Evolutionary conservation across 1,140 invertebrate species (phyloP).

Genomic region (Oryzaephilus surinamensis): DNA sequence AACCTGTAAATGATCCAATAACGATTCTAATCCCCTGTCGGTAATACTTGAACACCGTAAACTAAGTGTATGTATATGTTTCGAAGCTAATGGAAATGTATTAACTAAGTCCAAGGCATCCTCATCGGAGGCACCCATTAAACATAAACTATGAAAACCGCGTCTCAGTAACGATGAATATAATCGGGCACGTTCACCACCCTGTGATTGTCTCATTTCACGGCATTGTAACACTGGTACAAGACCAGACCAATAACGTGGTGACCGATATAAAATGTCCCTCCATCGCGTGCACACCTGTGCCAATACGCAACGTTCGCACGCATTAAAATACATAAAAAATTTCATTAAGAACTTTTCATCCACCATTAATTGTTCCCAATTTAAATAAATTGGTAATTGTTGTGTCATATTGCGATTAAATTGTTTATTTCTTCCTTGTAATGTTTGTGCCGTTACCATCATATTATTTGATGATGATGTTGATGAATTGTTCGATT

Average conservation of each 20-base stretch:
- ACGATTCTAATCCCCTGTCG: constrained; percentile 74
- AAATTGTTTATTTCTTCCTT: constrained; percentile 9
- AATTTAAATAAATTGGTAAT: constrained; percentile 44
- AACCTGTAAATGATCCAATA: constrained; percentile 77
- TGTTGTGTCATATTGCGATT: constrained; percentile 8
- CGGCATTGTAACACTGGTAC: constrained; percentile 73
- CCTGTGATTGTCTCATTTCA: constrained; percentile 56
- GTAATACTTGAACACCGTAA: constrained; percentile 79
- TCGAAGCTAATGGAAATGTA: constrained; percentile 70
- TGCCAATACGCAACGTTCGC: constrained; percentile 65
- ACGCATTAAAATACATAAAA: constrained; percentile 74
- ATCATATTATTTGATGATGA: neutral
- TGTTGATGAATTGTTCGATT: neutral
- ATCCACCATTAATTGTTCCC: constrained; percentile 70
- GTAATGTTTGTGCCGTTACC: constrained; percentile 1
- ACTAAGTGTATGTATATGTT: constrained; percentile 70
- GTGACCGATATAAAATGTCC: constrained; percentile 72
- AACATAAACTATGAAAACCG: constrained; percentile 73
- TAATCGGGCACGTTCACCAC: constrained; percentile 56
- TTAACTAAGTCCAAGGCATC: constrained; percentile 80
- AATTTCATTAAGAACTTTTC: constrained; percentile 74
- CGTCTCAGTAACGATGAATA: constrained; percentile 74
- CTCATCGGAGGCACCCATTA: constrained; percentile 77
- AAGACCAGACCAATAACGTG: constrained; percentile 73
- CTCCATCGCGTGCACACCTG: constrained; percentile 68